These are phyloP conservation scores for Pseudopodoces humilis DNA, from an alignment of 2,113 vertebrate genomes.

Conservation along the genomic window DNA sequence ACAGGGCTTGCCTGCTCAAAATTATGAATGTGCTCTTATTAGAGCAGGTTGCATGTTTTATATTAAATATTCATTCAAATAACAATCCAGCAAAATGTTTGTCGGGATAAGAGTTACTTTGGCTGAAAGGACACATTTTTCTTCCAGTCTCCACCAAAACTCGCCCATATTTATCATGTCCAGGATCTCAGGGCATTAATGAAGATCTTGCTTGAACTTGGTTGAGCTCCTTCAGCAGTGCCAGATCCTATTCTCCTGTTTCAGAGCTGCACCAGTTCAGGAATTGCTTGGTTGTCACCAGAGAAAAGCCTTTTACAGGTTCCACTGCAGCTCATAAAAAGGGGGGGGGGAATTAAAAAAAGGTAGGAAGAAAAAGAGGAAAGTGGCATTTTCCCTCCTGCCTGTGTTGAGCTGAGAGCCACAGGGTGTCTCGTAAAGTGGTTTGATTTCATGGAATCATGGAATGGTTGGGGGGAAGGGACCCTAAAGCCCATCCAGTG, in stretches of 20 bases:
- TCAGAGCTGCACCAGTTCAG: constrained; percentile 28
- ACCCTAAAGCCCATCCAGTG: accelerated
- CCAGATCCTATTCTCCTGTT: constrained; percentile 56
- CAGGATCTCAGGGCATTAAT: constrained; percentile 16
- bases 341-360: no score
- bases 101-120: constrained; percentile 54
- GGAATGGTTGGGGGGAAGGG: no score
- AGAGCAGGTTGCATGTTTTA: constrained; percentile 63
- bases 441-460: not conserved
- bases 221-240: constrained; percentile 21
- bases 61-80: constrained; percentile 64
- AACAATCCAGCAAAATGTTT: constrained; percentile 52
- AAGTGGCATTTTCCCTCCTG: not conserved
- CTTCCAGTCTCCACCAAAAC: constrained; percentile 34
- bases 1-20: constrained; percentile 15
- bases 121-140: constrained; percentile 46
- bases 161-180: not conserved
- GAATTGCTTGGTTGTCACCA: constrained; percentile 25
- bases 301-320: constrained; percentile 32
- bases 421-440: not conserved
- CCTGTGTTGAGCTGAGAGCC: not conserved
- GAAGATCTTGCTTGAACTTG: constrained; percentile 31
- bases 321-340: constrained; percentile 40
- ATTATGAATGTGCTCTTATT: constrained; percentile 72
- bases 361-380: not conserved